Evolutionary conservation across 2,797 vertebrate genomes (phyloP).

Genomic region (Sebastes steindachneri): DNA sequence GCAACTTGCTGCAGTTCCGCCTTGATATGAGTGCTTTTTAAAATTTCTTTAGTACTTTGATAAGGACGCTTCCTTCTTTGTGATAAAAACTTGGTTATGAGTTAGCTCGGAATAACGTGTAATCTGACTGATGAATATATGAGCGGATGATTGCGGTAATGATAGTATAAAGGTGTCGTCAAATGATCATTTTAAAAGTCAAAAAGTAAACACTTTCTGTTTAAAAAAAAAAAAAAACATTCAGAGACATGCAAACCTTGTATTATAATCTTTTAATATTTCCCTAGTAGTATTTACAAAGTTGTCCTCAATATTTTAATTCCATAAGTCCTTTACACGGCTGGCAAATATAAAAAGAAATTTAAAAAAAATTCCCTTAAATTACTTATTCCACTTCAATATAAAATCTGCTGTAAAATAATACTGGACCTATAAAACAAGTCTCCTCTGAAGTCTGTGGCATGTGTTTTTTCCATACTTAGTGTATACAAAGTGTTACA

Average conservation of each 20-base stretch:
- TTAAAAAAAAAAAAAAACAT: neutral
- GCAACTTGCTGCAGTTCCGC: neutral
- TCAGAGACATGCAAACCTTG: neutral
- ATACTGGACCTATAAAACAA: constrained; percentile 17
- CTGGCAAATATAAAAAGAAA: constrained; percentile 21
- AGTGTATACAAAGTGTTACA: neutral
- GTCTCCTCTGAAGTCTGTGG: neutral
- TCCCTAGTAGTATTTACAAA: constrained; percentile 8
- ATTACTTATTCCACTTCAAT: neutral
- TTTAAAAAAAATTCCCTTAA: neutral
- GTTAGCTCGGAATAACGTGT: neutral
- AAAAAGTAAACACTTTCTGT: neutral
- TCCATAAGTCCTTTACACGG: constrained; percentile 18
- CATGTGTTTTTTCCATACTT: neutral
- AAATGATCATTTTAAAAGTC: neutral
- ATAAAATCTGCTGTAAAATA: constrained; percentile 25
- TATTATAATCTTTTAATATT: constrained; percentile 23
- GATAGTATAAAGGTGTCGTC: neutral
- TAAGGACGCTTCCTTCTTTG: constrained; percentile 31
- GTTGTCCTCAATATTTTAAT: constrained; percentile 6
- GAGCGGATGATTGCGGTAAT: neutral
- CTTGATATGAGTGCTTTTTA: constrained; percentile 18
- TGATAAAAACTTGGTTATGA: constrained; percentile 13
- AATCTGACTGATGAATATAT: constrained; percentile 17
- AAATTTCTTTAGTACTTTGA: constrained; percentile 1